Evolutionary conservation across 2,113 vertebrate species (phyloP), one percentile per base, ranked within the genome.

Genomic region (Pollachius pollachius): DNA sequence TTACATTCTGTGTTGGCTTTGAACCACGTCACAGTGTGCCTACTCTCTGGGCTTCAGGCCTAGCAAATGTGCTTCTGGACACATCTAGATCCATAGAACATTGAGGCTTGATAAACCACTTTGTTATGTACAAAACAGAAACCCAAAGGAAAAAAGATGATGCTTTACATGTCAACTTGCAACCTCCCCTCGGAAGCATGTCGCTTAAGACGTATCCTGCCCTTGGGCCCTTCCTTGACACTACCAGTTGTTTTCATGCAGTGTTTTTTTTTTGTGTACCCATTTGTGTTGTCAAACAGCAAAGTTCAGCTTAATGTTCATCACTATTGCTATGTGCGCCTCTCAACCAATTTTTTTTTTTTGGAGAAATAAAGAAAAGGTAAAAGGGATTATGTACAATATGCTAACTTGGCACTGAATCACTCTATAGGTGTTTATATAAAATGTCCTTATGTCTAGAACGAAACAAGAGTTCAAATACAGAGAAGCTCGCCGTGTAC

Each of bases 11-110:
- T 90, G 86, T 92, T 91, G 74, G 84, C 81, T 75, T 48, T 90
- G 86, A 88, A 90, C 89, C 92, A 91, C 81, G 79, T 93, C 92
- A 93, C 92, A 93, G 92, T 93, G 92, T 89, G 89, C 89, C 90
- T 48, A 48, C 88, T 91, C 89, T 91, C 86, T 90, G 86, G 84
- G 81, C 87, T 84, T 83, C 76, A 83, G 78, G 78, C 58, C 82
- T 80, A 73, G 74, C 76, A 79, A 76, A 89, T 74, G 77, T 87
- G 80, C 80, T 88, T 70, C 83, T 83, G 76, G 71, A 92, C 88
- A 90, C 80, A 76, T 88, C 84, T 70, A 85, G 78, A 80, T 81
- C 85, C 84, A 83, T 67, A 65, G 84, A 88, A 85, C 82, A 77
- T 76, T 78, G 59, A 25, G 69, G 76, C 68, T 84, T 75, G 80